Evolutionary conservation across 2,113 vertebrate genomes (phyloP).

Genomic region (Microcebus jonahi): DNA sequence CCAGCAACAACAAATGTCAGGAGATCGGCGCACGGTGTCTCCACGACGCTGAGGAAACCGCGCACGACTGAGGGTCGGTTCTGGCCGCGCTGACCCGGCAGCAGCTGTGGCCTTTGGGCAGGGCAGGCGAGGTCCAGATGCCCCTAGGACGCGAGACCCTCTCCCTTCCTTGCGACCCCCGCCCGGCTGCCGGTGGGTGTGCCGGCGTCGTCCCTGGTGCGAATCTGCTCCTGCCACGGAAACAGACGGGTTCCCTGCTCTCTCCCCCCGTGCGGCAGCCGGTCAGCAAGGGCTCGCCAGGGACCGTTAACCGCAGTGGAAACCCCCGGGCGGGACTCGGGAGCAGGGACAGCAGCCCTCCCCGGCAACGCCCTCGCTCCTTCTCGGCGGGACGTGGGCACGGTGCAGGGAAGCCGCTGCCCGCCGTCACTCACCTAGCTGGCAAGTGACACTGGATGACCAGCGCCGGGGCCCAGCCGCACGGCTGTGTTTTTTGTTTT

Average conservation of each 20-base stretch:
- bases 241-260: too few relatives aligned
- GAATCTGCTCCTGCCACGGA: too few relatives aligned
- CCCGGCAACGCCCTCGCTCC: rapidly evolving
- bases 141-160: background rate
- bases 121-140: background rate
- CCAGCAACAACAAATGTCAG: background rate
- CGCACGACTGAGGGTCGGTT: background rate
- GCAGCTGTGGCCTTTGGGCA: background rate
- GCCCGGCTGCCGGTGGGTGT: background rate
- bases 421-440: rapidly evolving
- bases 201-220: rapidly evolving
- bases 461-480: rapidly evolving
- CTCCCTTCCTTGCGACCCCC: background rate
- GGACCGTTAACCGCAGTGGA: too few relatives aligned
- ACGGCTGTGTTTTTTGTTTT: rapidly evolving
- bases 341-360: background rate
- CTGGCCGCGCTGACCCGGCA: background rate
- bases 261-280: too few relatives aligned
- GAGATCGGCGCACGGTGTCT: background rate
- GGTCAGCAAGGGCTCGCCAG: too few relatives aligned
- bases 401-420: rapidly evolving
- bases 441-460: too few relatives aligned
- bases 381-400: rapidly evolving
- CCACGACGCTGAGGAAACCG: background rate
- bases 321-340: background rate